Conservation (phyloP, 2,888 invertebrate genomes). For the Hirtodrosophila duncani region DNA sequence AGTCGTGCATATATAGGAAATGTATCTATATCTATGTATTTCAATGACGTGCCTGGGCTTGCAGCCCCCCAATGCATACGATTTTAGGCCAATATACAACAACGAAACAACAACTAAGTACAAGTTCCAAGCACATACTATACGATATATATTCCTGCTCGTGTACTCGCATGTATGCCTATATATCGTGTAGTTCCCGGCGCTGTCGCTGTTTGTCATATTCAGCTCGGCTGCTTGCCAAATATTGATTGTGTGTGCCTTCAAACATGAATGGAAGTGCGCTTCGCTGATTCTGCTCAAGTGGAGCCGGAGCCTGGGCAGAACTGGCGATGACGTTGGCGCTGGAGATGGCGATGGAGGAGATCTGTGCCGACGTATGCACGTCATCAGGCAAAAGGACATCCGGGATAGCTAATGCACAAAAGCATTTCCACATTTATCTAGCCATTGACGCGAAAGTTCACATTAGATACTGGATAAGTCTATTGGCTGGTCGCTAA, state of each 20-base stretch:
- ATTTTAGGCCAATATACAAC: too few species aligned
- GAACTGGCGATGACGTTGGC: too few species aligned
- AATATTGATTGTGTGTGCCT: constrained; percentile 63
- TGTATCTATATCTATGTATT: too few species aligned
- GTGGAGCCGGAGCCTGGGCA: constrained; percentile 7
- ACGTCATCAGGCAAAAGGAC: constrained; percentile 50
- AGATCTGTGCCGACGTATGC: constrained; percentile 32
- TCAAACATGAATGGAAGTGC: constrained; percentile 67
- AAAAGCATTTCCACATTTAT: constrained; percentile 16
- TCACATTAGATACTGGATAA: not conserved
- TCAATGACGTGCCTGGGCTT: constrained; percentile 17
- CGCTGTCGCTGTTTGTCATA: constrained; percentile 66
- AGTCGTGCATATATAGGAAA: too few species aligned
- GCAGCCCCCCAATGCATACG: too few species aligned
- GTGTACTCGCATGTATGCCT: constrained; percentile 11
- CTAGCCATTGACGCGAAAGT: constrained; percentile 1
- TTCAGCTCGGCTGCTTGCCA: constrained; percentile 64
- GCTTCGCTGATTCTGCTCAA: constrained; percentile 53
- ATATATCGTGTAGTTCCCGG: constrained; percentile 43
- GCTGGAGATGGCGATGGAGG: constrained; percentile 2
- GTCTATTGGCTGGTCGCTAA: not conserved
- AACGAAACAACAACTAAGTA: constrained; percentile 5
- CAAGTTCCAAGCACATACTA: not conserved
- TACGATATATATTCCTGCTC: constrained; percentile 3
- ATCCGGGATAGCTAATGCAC: constrained; percentile 56